Evolutionary conservation across 2,797 vertebrate genomes (phyloP).

Genomic region (Poeciliopsis presidionis): DNA sequence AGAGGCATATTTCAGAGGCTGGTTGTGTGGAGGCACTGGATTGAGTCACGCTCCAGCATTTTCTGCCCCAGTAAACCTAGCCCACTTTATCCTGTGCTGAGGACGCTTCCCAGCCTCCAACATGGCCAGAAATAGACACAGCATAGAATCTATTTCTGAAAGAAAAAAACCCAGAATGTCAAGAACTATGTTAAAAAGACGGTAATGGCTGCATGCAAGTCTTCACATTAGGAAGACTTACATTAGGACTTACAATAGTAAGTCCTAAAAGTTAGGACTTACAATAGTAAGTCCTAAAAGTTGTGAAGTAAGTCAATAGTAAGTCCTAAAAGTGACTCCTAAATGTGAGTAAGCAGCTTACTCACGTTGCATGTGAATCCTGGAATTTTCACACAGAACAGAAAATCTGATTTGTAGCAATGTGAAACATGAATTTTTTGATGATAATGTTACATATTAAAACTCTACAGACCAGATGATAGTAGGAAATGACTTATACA

Average conservation of each 20-base stretch:
- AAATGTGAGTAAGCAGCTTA: slow-evolving; percentile 37
- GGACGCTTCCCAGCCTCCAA: slow-evolving; percentile 49
- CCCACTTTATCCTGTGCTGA: slow-evolving; percentile 71
- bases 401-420: slow-evolving; percentile 57
- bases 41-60: slow-evolving; percentile 78
- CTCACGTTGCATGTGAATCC: slow-evolving; percentile 50
- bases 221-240: slow-evolving; percentile 32
- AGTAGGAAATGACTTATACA: slow-evolving; percentile 63
- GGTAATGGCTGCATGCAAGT: slow-evolving; percentile 18
- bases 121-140: slow-evolving; percentile 55
- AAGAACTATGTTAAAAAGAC: slow-evolving; percentile 41
- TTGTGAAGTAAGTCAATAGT: too few relatives aligned
- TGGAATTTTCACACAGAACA: slow-evolving; percentile 47
- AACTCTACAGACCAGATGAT: slow-evolving; percentile 65
- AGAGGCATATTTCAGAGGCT: slow-evolving; percentile 72
- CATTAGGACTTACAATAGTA: slow-evolving; percentile 45
- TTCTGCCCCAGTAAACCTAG: slow-evolving; percentile 83
- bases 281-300: too few relatives aligned
- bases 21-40: slow-evolving; percentile 68
- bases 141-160: slow-evolving; percentile 21
- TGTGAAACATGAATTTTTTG: slow-evolving; percentile 68
- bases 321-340: too few relatives aligned
- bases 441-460: slow-evolving; percentile 74
- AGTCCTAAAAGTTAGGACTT: too few relatives aligned
- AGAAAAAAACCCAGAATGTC: slow-evolving; percentile 42